A percentile compares a stretch with the other conserved stretches of the same genome.
Evolutionary conservation across 1,140 invertebrate species (phyloP).

Genomic region (Ylistrum balloti): DNA sequence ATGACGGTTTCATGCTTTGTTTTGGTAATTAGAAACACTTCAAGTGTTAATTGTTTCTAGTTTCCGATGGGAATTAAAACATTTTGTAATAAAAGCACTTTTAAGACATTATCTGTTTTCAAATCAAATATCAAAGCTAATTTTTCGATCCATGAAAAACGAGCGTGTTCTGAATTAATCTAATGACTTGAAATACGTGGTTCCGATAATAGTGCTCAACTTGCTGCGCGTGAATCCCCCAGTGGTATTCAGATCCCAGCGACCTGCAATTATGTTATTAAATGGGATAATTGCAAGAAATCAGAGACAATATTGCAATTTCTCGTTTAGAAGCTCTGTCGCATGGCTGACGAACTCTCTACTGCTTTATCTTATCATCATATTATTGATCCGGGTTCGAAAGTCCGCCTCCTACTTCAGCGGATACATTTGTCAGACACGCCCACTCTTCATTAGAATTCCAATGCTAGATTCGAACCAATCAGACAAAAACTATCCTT

Average conservation of each 20-base stretch:
- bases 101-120: constrained; percentile 35
- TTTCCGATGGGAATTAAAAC: constrained; percentile 34
- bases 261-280: constrained; percentile 39
- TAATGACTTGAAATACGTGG: constrained; percentile 28
- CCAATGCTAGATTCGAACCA: constrained; percentile 27
- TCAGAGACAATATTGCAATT: constrained; percentile 39
- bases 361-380: background rate
- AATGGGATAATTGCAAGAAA: constrained; percentile 39
- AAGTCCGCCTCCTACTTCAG: constrained; percentile 16
- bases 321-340: background rate
- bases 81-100: constrained; percentile 40
- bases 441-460: background rate
- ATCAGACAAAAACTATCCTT: constrained; percentile 35
- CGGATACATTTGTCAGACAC: constrained; percentile 9
- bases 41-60: constrained; percentile 39
- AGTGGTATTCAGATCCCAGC: background rate
- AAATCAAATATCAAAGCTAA: constrained; percentile 40
- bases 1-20: constrained; percentile 28
- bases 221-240: constrained; percentile 30
- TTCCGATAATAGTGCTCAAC: constrained; percentile 9
- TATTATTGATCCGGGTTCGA: background rate
- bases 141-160: constrained; percentile 35
- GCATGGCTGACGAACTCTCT: background rate
- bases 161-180: constrained; percentile 14
- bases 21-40: constrained; percentile 40